Percentiles rank a stretch among this genome's conserved stretches.
Conservation (phyloP, 1,140 invertebrate species). For the Caligus rogercresseyi region DNA sequence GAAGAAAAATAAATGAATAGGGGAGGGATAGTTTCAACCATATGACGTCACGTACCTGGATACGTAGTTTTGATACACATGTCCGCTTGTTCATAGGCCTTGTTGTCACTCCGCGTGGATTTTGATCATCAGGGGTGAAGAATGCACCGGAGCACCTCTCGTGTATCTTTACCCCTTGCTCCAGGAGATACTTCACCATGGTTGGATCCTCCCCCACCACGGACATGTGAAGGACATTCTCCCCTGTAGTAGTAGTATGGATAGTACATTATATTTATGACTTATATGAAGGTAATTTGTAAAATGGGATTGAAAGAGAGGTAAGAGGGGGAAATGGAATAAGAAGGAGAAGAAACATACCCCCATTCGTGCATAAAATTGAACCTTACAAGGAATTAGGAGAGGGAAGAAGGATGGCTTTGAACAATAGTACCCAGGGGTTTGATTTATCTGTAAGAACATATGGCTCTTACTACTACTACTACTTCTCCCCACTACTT, state of each 20-base stretch:
- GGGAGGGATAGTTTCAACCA: background rate
- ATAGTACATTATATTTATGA: background rate
- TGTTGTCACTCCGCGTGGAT: conserved; percentile 57
- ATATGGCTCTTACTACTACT: no score
- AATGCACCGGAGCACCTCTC: conserved; percentile 83
- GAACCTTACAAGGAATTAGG: background rate
- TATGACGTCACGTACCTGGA: conserved; percentile 38
- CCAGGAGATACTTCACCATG: conserved; percentile 87
- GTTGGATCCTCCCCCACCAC: conserved; percentile 95
- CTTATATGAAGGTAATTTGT: background rate
- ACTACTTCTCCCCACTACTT: no score
- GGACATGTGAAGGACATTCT: conserved; percentile 82
- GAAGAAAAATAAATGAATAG: background rate
- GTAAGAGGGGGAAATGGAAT: background rate
- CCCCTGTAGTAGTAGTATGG: conserved; percentile 36
- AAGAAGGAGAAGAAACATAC: conserved; percentile 1
- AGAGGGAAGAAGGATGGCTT: background rate
- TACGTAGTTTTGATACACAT: conserved; percentile 74
- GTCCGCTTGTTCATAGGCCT: conserved; percentile 81
- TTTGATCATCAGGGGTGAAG: conserved; percentile 94
- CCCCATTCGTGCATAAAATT: conserved; percentile 1
- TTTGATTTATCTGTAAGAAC: background rate
- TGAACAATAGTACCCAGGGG: background rate
- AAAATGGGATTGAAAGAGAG: background rate
- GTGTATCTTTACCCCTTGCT: conserved; percentile 72